Evolutionary conservation across 2,888 invertebrate species (phyloP).

Genomic region (Mantis religiosa): DNA sequence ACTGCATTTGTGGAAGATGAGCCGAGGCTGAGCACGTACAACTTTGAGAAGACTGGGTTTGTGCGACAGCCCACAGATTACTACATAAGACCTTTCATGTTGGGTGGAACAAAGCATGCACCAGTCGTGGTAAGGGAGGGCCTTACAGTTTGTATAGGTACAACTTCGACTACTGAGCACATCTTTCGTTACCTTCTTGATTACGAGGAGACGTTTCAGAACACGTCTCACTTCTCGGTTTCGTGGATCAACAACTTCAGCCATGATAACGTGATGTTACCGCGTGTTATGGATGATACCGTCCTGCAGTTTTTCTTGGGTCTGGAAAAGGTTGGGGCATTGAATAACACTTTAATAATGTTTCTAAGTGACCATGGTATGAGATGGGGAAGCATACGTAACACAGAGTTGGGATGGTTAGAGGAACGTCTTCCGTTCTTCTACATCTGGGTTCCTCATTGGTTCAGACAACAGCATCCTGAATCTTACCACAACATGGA

Average conservation of each 20-base stretch:
- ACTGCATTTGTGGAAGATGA: constrained; percentile 83
- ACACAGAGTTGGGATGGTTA: constrained; percentile 35
- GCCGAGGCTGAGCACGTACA: constrained; percentile 72
- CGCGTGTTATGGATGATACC: constrained; percentile 2
- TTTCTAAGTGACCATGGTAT: constrained; percentile 34
- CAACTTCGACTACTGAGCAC: constrained; percentile 9
- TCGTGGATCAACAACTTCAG: constrained; percentile 24
- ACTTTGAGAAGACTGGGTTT: constrained; percentile 74
- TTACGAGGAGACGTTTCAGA: not conserved
- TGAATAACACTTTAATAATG: constrained; percentile 32
- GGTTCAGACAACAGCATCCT: constrained; percentile 25
- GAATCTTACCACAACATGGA: constrained; percentile 31
- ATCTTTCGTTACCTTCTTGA: constrained; percentile 26
- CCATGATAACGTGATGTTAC: constrained; percentile 24
- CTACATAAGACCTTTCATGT: constrained; percentile 62
- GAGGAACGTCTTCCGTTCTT: constrained; percentile 37
- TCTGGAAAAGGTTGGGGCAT: constrained; percentile 19
- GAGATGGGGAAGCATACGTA: constrained; percentile 34
- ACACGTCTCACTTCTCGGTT: constrained; percentile 25
- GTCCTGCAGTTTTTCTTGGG: constrained; percentile 13
- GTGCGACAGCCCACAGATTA: constrained; percentile 75
- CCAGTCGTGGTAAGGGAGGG: not conserved
- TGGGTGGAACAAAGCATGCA: not conserved
- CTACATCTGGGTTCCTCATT: constrained; percentile 33
- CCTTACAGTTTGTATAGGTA: not conserved